These are phyloP conservation scores for Yponomeuta cagnagella DNA, from an alignment of 2,888 invertebrate genomes.

Conservation along the genomic window DNA sequence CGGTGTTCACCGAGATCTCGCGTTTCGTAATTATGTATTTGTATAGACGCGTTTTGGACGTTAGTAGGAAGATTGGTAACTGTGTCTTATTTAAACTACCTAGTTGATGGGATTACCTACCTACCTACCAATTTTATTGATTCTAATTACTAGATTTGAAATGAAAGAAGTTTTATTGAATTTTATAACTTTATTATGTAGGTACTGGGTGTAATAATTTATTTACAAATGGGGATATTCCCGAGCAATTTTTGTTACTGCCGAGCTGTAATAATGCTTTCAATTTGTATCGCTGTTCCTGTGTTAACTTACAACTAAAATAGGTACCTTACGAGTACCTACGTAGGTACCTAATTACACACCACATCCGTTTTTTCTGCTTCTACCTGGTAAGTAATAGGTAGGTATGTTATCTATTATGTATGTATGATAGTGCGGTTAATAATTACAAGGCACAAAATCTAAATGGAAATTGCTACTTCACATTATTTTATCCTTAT, in stretches of 20 bases:
- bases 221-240: conserved; percentile 60
- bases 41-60: too few relatives aligned
- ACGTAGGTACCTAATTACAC: not conserved
- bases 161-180: not conserved
- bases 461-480: conserved; percentile 17
- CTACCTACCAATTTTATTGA: too few relatives aligned
- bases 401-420: conserved; percentile 25
- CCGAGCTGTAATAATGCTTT: not conserved
- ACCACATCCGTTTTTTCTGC: not conserved
- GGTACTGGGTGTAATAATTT: conserved; percentile 29
- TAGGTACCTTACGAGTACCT: not conserved
- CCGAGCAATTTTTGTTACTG: conserved; percentile 6
- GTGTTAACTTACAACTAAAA: conserved; percentile 5
- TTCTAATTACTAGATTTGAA: not conserved
- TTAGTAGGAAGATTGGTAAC: too few relatives aligned
- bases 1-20: too few relatives aligned
- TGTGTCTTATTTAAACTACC: too few relatives aligned
- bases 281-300: conserved; percentile 8
- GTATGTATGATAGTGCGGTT: conserved; percentile 21
- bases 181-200: conserved; percentile 9
- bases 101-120: too few relatives aligned
- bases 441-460: conserved; percentile 31
- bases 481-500: not conserved
- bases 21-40: too few relatives aligned
- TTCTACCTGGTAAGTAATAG: conserved; percentile 1